Base-by-base conservation (phyloP, 2,113 vertebrate species). In the Dissostichus mawsoni region DNA sequence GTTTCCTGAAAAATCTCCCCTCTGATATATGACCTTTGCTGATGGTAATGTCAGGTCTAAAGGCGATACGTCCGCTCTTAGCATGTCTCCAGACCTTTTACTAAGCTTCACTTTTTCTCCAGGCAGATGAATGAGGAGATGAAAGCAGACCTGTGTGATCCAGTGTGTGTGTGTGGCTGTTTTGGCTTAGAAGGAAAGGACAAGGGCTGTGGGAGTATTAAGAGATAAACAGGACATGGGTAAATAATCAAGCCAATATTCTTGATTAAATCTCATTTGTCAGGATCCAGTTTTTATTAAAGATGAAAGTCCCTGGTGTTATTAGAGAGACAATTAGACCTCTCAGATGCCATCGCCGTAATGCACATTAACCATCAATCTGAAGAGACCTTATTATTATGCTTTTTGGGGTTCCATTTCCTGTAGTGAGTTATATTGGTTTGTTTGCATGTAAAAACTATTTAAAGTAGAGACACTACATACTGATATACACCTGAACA, bases 21-120 rank as follows among this genome's bases (percentile, higher is more conserved):
- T n/a, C 25, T 90, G 85, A 89, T 81, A 90, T 88, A 74, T 93
- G 92, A 94, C 92, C 93, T 94, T 95, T 90, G 41, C 76, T 66
- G 78, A 74, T 75, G 77, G 75, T 87, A 79, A 83, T 74, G 83
- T 89, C 79, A 85, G 85, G 87, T 81, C 66, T 84, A 78, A 89
- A 41, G 79, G 72, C 72, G 76, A 82, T 87, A 81, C 84, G 80
- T 81, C 79, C 29, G 16, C 52, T 78, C 83, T 86, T 62, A 72
- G 71, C 59, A 82, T 77, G 75, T 64, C 79, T 74, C n/a, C 8
- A 14, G 82, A 88, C 92, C 90, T 89, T 93, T 91, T 90, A 84
- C 80, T 87, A 85, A 92, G 88, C 92, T 91, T 89, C 81, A 63
- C 41, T 74, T 89, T 89, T 90, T 87, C 89, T 82, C 59, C 6